Evolutionary conservation across 2,113 vertebrate genomes (phyloP), one percentile per base, ranked within the genome.

Genomic region (Petrocephalus zakoni): DNA sequence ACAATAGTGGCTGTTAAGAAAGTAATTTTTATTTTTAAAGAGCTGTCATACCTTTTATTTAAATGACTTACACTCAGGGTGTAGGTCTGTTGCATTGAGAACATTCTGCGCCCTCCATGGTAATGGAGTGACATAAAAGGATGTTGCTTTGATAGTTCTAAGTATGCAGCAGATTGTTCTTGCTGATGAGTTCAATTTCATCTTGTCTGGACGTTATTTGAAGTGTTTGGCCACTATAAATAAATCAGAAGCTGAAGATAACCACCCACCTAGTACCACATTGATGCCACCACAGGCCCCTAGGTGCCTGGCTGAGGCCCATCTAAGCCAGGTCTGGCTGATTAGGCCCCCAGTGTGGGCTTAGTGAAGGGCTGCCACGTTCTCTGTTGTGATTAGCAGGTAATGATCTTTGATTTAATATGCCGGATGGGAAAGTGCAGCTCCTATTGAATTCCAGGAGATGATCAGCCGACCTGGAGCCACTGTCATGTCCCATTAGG

Each of bases 341-440:
- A 49, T 83, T 29, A 25, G 53, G 42, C 42, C 55, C 4, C 34
- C 17, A 58, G 75, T 61, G 53, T 13, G 52, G 46, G 37, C 17
- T 51, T 86, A 88, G 89, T 89, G 93, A 90, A 90, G 87, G 92
- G 92, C 93, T 90, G 90, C 91, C 92, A 91, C 89, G 90, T 94
- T 94, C 93, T 95, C 94, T 95, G 94, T 96, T 96, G 94, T 96
- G 95, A 96, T 95, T 95, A 95, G 94, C 94, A 96, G 95, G 95
- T 96, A 96, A 95, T 95, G 95, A 95, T 96, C 95, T 96, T 95
- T 96, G 95, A 95, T 96, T 94, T 94, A 95, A 96, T 95, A 93
- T 93, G 93, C 95, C 94, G 95, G 96, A 95, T 95, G 94, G 93
- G 94, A 96, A 95, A 96, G 93, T 91, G 93, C 93, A 93, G 94